phyloP scores from a whole-genome alignment of 2,113 vertebrate genomes.

The Myotis yumanensis region DNA sequence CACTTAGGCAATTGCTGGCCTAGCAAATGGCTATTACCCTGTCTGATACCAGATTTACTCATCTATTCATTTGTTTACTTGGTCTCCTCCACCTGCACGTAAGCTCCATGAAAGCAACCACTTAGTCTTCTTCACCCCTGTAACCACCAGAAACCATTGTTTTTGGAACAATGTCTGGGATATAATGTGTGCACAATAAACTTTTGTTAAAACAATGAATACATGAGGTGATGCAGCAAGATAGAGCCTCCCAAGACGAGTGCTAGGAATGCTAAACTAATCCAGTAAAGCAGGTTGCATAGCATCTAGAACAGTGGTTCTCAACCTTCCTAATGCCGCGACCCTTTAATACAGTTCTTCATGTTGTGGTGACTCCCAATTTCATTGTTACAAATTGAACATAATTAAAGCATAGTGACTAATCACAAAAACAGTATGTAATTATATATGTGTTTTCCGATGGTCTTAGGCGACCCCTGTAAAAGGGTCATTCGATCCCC shows the following conservation, averaged over 20 bases:
- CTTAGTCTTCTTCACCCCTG: neutral
- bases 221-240: neutral
- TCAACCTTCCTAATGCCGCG: too few species aligned
- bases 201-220: neutral
- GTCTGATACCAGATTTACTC: neutral
- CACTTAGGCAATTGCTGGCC: neutral
- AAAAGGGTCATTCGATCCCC: too few species aligned
- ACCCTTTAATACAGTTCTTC: too few species aligned
- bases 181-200: neutral
- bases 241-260: neutral
- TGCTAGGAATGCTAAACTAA: neutral
- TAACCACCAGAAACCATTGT: neutral
- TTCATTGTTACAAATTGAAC: too few species aligned
- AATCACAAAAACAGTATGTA: too few species aligned
- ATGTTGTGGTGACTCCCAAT: too few species aligned
- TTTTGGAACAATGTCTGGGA: neutral
- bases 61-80: neutral
- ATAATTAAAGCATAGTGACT: too few species aligned
- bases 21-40: neutral
- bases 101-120: neutral
- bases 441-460: too few species aligned
- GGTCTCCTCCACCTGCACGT: neutral
- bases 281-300: neutral
- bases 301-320: neutral
- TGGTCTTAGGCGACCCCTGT: too few species aligned